Evolutionary conservation across 2,888 invertebrate genomes (phyloP), one percentile per base, ranked within the genome.

Genomic region (Ophraella communa): DNA sequence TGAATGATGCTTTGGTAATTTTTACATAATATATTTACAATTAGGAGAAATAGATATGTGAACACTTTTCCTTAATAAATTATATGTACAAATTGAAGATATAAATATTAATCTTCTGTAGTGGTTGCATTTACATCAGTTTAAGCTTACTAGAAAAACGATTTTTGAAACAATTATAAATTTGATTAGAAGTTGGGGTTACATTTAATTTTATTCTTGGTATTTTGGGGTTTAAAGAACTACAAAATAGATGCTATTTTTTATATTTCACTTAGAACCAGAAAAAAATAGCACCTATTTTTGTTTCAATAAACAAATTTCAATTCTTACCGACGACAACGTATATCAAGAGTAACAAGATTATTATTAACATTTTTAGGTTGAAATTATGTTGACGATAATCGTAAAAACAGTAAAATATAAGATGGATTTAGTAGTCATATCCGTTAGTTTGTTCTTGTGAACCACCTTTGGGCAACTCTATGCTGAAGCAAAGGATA

Each of bases 1-100:
- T 5, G 17, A 17, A 39, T 10, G n/a, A 57, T 10, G 45, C 30
- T 17, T 47, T 49, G 10, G 47, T 57, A 33, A 49, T 49, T 49
- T 57, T 35, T 35, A 30, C 11, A 20, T n/a, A 17, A 17, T 21
- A 33, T 57, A 57, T 57, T 18, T 60, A 60, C 52, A 60, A 27
- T 49, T 53, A 58, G 42, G 60, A 45, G 53, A 60, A 52, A 52
- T 60, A 52, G 59, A 60, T 60, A 60, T 60, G 60, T 60, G 42
- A 60, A 60, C 60, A 60, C 60, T 44, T 47, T 24, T 11, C 39
- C 42, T 49, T 33, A n/a, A n/a, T n/a, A n/a, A n/a, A n/a, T 11
- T 30, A 30, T 57, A 57, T 57, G 20, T 60, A 52, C 35, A 60
- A 24, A 14, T 8, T 18, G 18, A 60, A 30, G 59, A 51, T 59